phyloP scores from a whole-genome alignment of 2,797 vertebrate species.

The Galaxias olidus region DNA sequence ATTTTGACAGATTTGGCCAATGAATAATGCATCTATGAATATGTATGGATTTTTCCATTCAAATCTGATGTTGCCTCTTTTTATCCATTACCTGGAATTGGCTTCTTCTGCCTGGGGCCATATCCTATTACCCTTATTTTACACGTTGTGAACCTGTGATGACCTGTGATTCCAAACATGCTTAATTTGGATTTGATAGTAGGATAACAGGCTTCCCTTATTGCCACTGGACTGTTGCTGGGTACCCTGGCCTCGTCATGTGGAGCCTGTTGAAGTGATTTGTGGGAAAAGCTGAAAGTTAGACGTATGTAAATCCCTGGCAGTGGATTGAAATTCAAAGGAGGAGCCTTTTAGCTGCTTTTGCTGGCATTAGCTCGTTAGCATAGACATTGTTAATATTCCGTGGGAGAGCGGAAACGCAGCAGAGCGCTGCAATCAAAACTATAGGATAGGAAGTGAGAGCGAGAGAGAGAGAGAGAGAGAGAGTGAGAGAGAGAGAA shows the following conservation, averaged over 20 bases:
- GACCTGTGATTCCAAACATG: constrained; percentile 71
- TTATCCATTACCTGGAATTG: not conserved
- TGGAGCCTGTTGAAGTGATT: constrained; percentile 61
- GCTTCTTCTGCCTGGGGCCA: not conserved
- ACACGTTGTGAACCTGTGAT: constrained; percentile 57
- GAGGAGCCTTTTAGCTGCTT: constrained; percentile 73
- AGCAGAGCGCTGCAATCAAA: constrained; percentile 71
- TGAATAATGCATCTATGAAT: no score
- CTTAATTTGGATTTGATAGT: constrained; percentile 71
- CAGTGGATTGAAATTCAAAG: constrained; percentile 78
- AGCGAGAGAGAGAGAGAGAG: constrained; percentile 20
- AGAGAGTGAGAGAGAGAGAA: constrained; percentile 36
- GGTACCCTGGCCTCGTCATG: constrained; percentile 32
- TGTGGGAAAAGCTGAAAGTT: constrained; percentile 72
- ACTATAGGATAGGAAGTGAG: constrained; percentile 36
- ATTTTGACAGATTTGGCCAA: no score
- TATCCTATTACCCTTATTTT: constrained; percentile 72
- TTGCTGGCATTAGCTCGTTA: constrained; percentile 72
- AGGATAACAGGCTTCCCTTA: constrained; percentile 56
- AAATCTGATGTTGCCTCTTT: no score
- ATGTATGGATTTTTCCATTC: no score
- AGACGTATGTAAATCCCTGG: constrained; percentile 77
- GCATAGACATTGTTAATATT: constrained; percentile 78
- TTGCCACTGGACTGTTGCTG: constrained; percentile 64
- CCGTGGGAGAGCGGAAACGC: constrained; percentile 43